These are phyloP conservation scores for Cryptoleucopteryx plumbea DNA, from an alignment of 2,113 vertebrate species.

Conservation along the genomic window DNA sequence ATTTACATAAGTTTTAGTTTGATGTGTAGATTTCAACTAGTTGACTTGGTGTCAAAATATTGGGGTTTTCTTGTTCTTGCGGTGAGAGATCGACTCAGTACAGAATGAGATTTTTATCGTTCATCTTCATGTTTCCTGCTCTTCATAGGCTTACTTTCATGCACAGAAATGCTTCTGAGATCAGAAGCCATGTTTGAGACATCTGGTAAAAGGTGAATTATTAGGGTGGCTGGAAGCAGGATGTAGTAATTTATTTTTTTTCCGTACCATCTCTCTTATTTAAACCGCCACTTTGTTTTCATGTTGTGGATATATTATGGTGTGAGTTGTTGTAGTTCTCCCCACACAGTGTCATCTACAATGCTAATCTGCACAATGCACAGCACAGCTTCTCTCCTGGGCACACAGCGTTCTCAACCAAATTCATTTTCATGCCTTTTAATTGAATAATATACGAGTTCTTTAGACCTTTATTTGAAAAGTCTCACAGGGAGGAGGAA, in stretches of 20 bases:
- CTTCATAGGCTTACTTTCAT: not conserved
- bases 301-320: conserved; percentile 13
- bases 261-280: not conserved
- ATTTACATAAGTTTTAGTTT: not conserved
- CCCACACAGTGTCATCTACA: conserved; percentile 7
- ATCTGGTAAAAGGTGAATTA: not conserved
- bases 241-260: not conserved
- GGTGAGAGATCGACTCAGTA: not conserved
- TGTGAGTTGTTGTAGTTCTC: conserved; percentile 4
- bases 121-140: not conserved
- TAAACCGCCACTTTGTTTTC: conserved; percentile 22
- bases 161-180: not conserved
- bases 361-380: conserved; percentile 44
- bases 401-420: conserved; percentile 19
- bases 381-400: conserved; percentile 55
- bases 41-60: not conserved
- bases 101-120: not conserved
- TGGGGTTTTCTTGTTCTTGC: not conserved
- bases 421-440: conserved; percentile 63
- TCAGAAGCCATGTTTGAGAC: not conserved
- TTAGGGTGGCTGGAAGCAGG: not conserved
- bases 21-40: not conserved
- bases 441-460: conserved; percentile 40
- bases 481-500: conserved; percentile 21
- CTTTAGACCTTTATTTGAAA: conserved; percentile 13